These are phyloP conservation scores for Nettapus auritus DNA, from an alignment of 2,113 vertebrate species.

Conservation along the genomic window DNA sequence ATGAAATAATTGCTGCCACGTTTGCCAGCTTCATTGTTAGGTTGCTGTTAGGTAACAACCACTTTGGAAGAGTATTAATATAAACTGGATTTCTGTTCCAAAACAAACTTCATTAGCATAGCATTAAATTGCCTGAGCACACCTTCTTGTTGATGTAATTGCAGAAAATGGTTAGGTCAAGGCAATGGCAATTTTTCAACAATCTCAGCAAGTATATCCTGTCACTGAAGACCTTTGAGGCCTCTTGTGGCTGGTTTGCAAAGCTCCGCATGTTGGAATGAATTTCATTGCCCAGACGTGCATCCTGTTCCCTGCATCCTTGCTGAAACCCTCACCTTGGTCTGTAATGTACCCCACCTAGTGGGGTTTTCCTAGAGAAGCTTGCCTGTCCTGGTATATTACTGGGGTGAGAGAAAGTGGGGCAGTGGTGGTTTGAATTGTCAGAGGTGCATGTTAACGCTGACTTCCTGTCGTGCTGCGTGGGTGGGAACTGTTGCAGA, in stretches of 20 bases:
- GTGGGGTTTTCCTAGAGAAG: neutral
- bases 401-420: neutral
- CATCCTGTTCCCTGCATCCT: neutral
- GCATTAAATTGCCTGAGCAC: neutral
- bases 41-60: neutral
- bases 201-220: neutral
- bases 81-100: conserved; percentile 30
- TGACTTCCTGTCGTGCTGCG: neutral
- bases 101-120: neutral
- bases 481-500: neutral
- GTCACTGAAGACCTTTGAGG: neutral
- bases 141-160: neutral
- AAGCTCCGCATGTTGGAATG: neutral
- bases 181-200: neutral
- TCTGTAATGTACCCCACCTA: neutral
- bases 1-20: neutral
- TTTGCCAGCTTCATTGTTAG: conserved; percentile 4
- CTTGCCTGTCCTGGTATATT: fast-evolving
- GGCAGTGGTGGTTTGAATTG: neutral
- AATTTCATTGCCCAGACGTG: neutral
- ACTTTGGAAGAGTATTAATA: conserved; percentile 21
- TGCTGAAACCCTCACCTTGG: neutral
- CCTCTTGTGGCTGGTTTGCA: neutral
- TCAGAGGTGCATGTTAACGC: neutral
- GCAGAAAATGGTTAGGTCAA: neutral